Base-by-base conservation (phyloP, 2,888 invertebrate species). In the Lasiommata megera region DNA sequence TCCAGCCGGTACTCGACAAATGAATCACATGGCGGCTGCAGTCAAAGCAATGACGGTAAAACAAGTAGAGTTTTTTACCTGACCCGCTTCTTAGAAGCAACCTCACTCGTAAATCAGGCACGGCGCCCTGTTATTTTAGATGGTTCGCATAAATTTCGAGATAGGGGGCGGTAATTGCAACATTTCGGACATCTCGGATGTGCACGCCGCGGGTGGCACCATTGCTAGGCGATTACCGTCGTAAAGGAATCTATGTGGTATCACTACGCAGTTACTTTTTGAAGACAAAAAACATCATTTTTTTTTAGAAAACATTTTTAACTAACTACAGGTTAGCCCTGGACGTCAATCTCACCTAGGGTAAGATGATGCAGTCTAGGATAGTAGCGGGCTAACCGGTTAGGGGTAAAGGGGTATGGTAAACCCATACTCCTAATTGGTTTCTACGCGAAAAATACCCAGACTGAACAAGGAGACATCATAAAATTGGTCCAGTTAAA, bases 61-160 rank as follows among this genome's bases (percentile, higher is more conserved):
- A 78, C 77, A 82, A 79, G 76, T 80, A 62, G 71, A 67, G 63
- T 74, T 82, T 81, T 80, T 78, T 80, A 82, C 79, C 78, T 82
- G 83, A 80, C 61, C 61, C 68, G 68, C 71, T 79, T 86, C 86
- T 86, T 70, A 87, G 88, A 88, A 88, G 73, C 73, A 65, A 74
- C 18, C 72, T 70, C 69, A 72, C 70, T 77, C 82, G 82, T 88
- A 86, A 88, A 88, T 88, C 87, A 84, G 80, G 68, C 72, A 69
- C 79, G 85, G 86, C 85, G 89, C 88, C 89, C 88, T 88, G 82
- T 88, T 85, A 89, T 88, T 88, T 88, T 69, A 60, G 65, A 62
- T 65, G 62, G 76, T 79, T 80, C 79, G 82, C 82, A 82, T 83
- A 83, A 79, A 83, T 80, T 56, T 81, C 76, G 65, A 68, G 71